Percentiles rank a stretch among this genome's conserved stretches.
phyloP scores from a whole-genome alignment of 2,113 vertebrate species.

The Osmerus eperlanus region DNA sequence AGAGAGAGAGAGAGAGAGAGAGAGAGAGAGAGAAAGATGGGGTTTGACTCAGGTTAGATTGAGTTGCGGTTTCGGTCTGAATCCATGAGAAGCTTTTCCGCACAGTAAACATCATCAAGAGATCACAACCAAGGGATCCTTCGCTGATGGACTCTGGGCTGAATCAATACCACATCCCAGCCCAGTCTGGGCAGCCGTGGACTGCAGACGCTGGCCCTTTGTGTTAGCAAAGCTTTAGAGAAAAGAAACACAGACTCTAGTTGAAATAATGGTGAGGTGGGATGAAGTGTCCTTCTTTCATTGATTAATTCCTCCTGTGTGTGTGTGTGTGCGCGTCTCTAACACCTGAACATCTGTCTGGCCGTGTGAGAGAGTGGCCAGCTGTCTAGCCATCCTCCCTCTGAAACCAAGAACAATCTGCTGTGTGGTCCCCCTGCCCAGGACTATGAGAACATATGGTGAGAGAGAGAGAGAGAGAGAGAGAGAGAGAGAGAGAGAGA shows the following conservation, averaged over 20 bases:
- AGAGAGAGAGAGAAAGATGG: too few relatives aligned
- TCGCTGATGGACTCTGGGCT: slow-evolving; percentile 30
- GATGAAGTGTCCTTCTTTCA: slow-evolving; percentile 46
- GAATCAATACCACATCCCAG: slow-evolving; percentile 34
- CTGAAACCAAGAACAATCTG: slow-evolving; percentile 62
- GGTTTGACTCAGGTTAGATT: too few relatives aligned
- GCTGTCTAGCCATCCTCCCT: slow-evolving; percentile 59
- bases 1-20: not conserved
- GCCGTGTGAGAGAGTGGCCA: slow-evolving; percentile 61
- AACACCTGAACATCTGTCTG: slow-evolving; percentile 67
- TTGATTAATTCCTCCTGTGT: slow-evolving; percentile 19
- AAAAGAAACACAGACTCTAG: not conserved
- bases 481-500: not conserved
- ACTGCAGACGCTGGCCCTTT: too few relatives aligned
- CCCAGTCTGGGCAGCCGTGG: too few relatives aligned
- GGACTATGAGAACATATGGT: slow-evolving; percentile 29
- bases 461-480: not conserved
- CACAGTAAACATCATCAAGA: slow-evolving; percentile 56
- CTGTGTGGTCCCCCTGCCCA: slow-evolving; percentile 46
- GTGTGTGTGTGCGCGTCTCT: not conserved
- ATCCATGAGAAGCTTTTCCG: slow-evolving; percentile 51
- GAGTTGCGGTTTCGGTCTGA: not conserved
- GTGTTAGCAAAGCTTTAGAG: too few relatives aligned
- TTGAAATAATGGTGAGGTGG: slow-evolving; percentile 20
- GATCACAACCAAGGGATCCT: slow-evolving; percentile 56